A percentile compares a stretch with the other conserved stretches of the same genome.
These are phyloP conservation scores for Spondyliosoma cantharus DNA, from an alignment of 2,797 vertebrate species.

Conservation along the genomic window DNA sequence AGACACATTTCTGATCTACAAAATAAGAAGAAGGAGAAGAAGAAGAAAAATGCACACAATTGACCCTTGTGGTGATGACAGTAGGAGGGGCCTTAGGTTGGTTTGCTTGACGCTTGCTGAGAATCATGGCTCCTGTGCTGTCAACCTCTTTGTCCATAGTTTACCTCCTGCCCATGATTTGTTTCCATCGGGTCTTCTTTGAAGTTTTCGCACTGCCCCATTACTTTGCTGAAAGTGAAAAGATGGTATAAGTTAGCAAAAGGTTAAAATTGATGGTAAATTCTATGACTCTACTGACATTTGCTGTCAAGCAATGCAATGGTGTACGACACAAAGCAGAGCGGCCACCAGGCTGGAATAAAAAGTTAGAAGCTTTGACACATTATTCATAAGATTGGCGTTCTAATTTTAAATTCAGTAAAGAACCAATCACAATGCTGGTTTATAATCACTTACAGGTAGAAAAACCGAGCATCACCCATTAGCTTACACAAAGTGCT, in stretches of 20 bases:
- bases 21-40: conserved; percentile 54
- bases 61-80: conserved; percentile 69
- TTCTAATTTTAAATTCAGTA: too few species aligned
- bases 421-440: too few species aligned
- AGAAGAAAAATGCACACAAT: conserved; percentile 61
- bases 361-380: too few species aligned
- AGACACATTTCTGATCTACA: conserved; percentile 70
- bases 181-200: conserved; percentile 98
- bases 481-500: too few species aligned
- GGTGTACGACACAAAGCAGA: neutral
- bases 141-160: conserved; percentile 80
- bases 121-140: conserved; percentile 14
- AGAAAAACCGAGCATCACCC: too few species aligned
- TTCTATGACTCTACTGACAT: neutral
- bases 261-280: neutral
- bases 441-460: too few species aligned
- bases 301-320: neutral
- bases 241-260: neutral
- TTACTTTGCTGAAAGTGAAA: conserved; percentile 89
- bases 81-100: conserved; percentile 55
- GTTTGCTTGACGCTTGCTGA: conserved; percentile 51
- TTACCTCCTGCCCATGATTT: conserved; percentile 86
- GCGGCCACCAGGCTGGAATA: neutral
- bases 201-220: conserved; percentile 95
- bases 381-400: too few species aligned